Evolutionary conservation across 2,888 invertebrate species (phyloP).

Genomic region (Caenorhabditis sp.): DNA sequence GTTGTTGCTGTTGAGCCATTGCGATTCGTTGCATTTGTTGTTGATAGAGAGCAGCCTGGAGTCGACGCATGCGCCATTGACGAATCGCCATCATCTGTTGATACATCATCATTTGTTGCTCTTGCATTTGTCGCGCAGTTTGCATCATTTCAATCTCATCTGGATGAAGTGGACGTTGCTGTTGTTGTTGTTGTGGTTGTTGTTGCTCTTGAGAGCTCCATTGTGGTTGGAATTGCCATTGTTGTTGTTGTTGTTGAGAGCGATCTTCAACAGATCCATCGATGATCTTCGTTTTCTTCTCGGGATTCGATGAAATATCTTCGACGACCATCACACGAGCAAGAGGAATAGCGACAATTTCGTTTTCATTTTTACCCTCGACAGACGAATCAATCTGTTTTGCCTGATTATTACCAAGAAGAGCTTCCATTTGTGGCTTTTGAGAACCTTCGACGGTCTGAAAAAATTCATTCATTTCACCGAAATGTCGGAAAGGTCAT

Average conservation of each 20-base stretch:
- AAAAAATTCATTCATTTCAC: no score
- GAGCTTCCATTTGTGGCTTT: slow-evolving; percentile 31
- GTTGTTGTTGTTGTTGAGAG: background rate
- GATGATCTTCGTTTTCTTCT: slow-evolving; percentile 7
- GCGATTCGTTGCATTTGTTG: slow-evolving; percentile 25
- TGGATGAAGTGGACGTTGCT: slow-evolving; percentile 36
- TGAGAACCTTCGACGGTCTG: slow-evolving; percentile 14
- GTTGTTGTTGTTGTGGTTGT: background rate
- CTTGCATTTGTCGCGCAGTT: slow-evolving; percentile 6
- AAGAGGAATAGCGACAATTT: slow-evolving; percentile 28
- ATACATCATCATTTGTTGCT: slow-evolving; percentile 29
- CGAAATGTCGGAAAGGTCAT: no score
- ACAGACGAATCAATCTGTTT: slow-evolving; percentile 4
- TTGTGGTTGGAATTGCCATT: slow-evolving; percentile 27
- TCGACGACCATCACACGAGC: slow-evolving; percentile 36
- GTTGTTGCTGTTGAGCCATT: slow-evolving; percentile 2
- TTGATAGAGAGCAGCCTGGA: slow-evolving; percentile 25
- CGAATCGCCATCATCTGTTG: slow-evolving; percentile 36
- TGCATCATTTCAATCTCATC: slow-evolving; percentile 38
- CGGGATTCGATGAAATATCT: slow-evolving; percentile 12
- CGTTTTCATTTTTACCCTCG: slow-evolving; percentile 14
- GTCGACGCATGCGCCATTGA: slow-evolving; percentile 28
- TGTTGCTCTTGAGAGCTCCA: slow-evolving; percentile 4
- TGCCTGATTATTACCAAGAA: slow-evolving; percentile 1
- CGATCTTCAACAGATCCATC: slow-evolving; percentile 35